phyloP scores from a whole-genome alignment of 30 jellyfish, hydroid and myxozoan species.

The Cassiopea xamachana region DNA sequence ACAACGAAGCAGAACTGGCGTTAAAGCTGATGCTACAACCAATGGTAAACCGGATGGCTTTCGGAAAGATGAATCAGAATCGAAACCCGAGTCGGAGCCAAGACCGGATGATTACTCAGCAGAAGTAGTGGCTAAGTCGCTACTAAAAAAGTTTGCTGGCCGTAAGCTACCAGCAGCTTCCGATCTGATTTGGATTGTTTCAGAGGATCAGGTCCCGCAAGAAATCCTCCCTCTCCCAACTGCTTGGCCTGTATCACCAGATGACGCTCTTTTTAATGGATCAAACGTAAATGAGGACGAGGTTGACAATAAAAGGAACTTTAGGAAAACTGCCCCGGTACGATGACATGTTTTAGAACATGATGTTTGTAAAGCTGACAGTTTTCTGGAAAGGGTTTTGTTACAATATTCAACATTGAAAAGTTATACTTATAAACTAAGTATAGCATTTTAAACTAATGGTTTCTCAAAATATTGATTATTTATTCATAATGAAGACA shows the following conservation, averaged over 20 bases:
- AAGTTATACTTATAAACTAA: too few species aligned
- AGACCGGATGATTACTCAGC: constrained; percentile 93
- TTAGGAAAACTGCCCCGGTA: constrained; percentile 77
- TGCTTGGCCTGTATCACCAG: constrained; percentile 95
- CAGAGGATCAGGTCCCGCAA: constrained; percentile 94
- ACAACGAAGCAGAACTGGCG: constrained; percentile 41
- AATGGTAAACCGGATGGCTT: constrained; percentile 50
- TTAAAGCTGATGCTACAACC: constrained; percentile 12
- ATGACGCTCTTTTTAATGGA: constrained; percentile 67
- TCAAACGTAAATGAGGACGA: constrained; percentile 50
- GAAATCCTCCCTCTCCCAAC: constrained; percentile 86
- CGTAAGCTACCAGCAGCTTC: constrained; percentile 95
- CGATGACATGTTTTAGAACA: neutral
- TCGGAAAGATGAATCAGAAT: constrained; percentile 40
- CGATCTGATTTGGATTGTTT: constrained; percentile 92
- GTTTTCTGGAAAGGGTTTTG: too few species aligned
- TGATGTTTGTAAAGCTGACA: too few species aligned
- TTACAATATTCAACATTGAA: too few species aligned
- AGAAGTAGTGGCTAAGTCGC: constrained; percentile 92
- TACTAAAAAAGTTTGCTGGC: constrained; percentile 85
- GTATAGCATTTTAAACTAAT: too few species aligned
- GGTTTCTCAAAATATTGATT: too few species aligned
- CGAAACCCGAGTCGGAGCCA: constrained; percentile 13
- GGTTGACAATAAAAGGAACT: neutral
- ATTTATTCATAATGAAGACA: too few species aligned